Conservation (phyloP, 2,113 vertebrate species). For the Hirundichthys speculiger region DNA sequence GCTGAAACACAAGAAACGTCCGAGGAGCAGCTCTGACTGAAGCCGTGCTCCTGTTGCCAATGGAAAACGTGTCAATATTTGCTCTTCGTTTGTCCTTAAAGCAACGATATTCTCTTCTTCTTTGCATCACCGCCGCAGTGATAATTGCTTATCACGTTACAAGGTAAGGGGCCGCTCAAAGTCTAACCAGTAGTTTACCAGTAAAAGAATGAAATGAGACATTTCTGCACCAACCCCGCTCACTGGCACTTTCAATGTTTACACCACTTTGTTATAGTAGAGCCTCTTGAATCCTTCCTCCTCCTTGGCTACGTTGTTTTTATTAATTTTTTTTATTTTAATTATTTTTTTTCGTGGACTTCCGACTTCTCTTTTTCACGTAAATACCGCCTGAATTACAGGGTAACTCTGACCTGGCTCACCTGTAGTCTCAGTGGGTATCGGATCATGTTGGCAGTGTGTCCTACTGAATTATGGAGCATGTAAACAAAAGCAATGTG, state of each 20-base stretch:
- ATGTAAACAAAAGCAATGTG: too few species aligned
- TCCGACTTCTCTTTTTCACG: too few species aligned
- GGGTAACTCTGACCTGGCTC: too few species aligned
- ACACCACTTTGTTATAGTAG: neutral
- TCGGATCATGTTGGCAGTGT: too few species aligned
- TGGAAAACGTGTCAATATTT: constrained; percentile 23
- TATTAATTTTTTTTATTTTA: too few species aligned
- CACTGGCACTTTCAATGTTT: neutral
- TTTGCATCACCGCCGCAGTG: constrained; percentile 26
- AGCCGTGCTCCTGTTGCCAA: neutral
- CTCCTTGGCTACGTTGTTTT: too few species aligned
- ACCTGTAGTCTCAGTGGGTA: too few species aligned
- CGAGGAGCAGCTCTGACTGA: neutral
- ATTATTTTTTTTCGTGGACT: too few species aligned
- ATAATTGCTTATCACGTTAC: constrained; percentile 26
- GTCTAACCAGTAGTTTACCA: too few species aligned
- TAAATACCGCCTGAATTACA: too few species aligned
- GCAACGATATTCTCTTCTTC: constrained; percentile 42
- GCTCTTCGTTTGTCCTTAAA: constrained; percentile 42
- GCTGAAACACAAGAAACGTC: neutral
- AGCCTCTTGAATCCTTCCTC: too few species aligned
- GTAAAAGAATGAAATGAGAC: neutral
- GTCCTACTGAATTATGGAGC: too few species aligned
- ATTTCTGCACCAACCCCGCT: neutral
- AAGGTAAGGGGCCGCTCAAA: constrained; percentile 36